Percentiles rank a stretch among this genome's conserved stretches.
Evolutionary conservation across 2,113 vertebrate species (phyloP).

Genomic region (Pachyramphus minor): DNA sequence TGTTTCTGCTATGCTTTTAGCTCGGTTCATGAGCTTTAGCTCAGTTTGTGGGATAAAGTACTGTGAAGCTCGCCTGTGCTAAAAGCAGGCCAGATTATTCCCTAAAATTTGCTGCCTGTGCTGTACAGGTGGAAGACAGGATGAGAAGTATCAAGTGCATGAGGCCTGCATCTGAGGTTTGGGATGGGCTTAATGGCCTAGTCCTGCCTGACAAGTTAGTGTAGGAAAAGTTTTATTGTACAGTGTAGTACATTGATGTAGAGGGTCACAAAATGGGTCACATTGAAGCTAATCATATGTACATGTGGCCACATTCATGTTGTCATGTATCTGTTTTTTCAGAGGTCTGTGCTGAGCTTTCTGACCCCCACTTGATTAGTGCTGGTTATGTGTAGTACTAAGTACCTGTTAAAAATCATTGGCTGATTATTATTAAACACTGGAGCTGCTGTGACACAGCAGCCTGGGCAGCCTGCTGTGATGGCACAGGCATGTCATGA

Average conservation of each 20-base stretch:
- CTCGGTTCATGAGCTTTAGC: too few species aligned
- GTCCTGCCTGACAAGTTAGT: not conserved
- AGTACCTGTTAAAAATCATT: not conserved
- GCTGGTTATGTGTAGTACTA: not conserved
- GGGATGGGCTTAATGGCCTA: not conserved
- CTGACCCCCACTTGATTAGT: not conserved
- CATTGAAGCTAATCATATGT: not conserved
- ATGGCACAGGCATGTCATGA: not conserved
- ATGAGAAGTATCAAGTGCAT: not conserved
- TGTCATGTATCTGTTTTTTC: not conserved
- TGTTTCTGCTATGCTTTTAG: not conserved
- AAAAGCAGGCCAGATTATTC: not conserved
- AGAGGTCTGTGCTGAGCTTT: not conserved
- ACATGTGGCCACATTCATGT: not conserved
- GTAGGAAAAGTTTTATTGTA: not conserved
- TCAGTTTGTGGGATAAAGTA: not conserved
- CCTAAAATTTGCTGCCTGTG: not conserved
- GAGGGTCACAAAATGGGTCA: not conserved
- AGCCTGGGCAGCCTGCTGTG: not conserved
- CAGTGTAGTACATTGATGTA: not conserved
- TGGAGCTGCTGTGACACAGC: not conserved
- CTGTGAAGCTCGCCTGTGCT: not conserved
- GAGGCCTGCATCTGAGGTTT: not conserved
- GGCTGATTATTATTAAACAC: not conserved
- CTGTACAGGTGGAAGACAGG: not conserved